Evolutionary conservation across 2,113 vertebrate genomes (phyloP), one percentile per base, ranked within the genome.

Genomic region (Anas platyrhynchos): DNA sequence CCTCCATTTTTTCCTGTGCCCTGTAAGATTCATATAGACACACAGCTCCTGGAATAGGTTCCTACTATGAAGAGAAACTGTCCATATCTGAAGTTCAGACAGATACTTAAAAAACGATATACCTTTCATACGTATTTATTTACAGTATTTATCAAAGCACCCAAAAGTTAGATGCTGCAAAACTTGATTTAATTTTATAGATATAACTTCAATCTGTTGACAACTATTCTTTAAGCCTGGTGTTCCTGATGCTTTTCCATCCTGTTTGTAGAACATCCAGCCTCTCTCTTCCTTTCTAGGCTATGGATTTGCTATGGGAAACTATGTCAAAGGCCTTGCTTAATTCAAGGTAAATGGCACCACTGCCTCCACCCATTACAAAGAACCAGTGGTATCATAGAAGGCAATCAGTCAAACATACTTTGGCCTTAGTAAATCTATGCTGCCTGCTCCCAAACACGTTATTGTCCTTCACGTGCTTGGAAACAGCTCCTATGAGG

Each of bases 391-490:
- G 44, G 48, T 26, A 74, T 48, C 63, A n/a, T 4, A 83, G 79
- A 76, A 44, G 27, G 36, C 41, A 77, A 83, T 69, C 32, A 52
- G 63, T 59, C 38, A 86, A 81, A 46, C 27, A 38, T 23, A 12
- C 6, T 77, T 43, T 43, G 36, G 36, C 58, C 41, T 91, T 73
- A 26, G 31, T 58, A 89, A 65, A 86, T 56, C 61, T 38, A 29
- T 50, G 31, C 67, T 83, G 22, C 23, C 31, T 81, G 73, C 52
- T 94, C 74, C 72, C 7, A 93, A 94, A 83, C 32, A 86, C 25
- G 56, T 74, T 88, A 26, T 80, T 90, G 62, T 41, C 65, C 55
- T 86, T 91, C 63, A 73, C 2, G 2, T 59, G 27, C 36, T 74
- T 81, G 21, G 54, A 92, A 93, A 86, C 23, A 22, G n/a, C 46